phyloP scores from a whole-genome alignment of 2,888 invertebrate genomes.

The Aporophyla nigra region DNA sequence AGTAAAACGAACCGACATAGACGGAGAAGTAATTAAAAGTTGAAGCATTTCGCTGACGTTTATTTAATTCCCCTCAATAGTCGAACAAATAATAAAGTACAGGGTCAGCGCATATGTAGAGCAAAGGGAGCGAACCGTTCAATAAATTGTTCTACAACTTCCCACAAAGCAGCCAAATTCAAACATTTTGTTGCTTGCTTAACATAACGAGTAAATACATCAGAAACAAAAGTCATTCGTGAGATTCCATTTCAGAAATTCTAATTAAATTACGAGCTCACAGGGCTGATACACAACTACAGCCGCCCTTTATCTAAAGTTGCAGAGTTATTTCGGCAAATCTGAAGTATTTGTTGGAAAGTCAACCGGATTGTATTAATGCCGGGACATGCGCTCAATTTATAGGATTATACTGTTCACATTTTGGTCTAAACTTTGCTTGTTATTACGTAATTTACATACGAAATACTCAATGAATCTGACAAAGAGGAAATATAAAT shows the following conservation, averaged over 20 bases:
- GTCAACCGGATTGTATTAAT: conserved; percentile 76
- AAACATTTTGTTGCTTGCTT: conserved; percentile 71
- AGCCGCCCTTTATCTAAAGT: conserved; percentile 83
- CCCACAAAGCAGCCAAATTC: conserved; percentile 68
- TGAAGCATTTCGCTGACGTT: conserved; percentile 74
- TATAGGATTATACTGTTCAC: conserved; percentile 73
- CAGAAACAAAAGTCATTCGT: conserved; percentile 81
- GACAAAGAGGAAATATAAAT: conserved; percentile 33
- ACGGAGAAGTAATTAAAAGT: conserved; percentile 76
- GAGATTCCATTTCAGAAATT: conserved; percentile 84
- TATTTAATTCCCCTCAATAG: conserved; percentile 74
- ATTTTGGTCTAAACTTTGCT: conserved; percentile 65
- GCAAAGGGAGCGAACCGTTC: conserved; percentile 64
- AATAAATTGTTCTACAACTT: conserved; percentile 75
- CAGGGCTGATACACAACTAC: conserved; percentile 79
- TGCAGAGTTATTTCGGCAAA: conserved; percentile 82
- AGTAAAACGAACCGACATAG: conserved; percentile 63
- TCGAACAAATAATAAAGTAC: conserved; percentile 72
- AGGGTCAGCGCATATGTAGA: conserved; percentile 72
- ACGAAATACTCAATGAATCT: conserved; percentile 39
- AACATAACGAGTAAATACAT: conserved; percentile 79
- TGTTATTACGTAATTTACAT: conserved; percentile 61
- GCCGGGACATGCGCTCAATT: conserved; percentile 74
- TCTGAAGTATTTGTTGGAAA: conserved; percentile 82
- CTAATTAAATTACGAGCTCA: conserved; percentile 84